Percentiles rank a stretch among this genome's conserved stretches.
phyloP scores from a whole-genome alignment of 2,888 invertebrate species.

The Ischnus inquisitorius region DNA sequence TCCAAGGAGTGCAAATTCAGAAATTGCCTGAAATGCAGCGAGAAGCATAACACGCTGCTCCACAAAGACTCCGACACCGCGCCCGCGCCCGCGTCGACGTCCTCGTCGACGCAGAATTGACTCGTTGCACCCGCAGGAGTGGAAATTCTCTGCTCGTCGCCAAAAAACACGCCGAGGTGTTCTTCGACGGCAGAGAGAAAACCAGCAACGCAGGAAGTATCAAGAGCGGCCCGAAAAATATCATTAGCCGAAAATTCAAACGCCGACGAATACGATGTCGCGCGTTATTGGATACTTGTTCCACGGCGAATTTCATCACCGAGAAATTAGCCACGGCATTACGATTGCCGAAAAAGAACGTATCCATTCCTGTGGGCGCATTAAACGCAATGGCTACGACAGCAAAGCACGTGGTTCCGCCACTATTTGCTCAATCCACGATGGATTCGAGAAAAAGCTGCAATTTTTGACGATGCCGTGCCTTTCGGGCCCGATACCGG shows the following conservation, averaged over 20 bases:
- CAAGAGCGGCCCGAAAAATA: constrained; percentile 46
- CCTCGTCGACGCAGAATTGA: constrained; percentile 23
- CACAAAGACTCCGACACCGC: constrained; percentile 5
- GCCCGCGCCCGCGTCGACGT: too few relatives aligned
- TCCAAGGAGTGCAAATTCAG: not conserved
- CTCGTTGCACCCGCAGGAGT: constrained; percentile 4
- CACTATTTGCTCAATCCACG: constrained; percentile 44
- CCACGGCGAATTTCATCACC: constrained; percentile 65
- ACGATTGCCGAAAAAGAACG: not conserved
- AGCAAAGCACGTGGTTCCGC: constrained; percentile 33
- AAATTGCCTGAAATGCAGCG: not conserved
- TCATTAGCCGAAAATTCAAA: constrained; percentile 48
- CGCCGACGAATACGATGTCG: constrained; percentile 44
- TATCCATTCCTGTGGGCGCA: constrained; percentile 50
- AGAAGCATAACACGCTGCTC: constrained; percentile 33
- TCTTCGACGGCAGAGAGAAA: not conserved
- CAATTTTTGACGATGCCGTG: constrained; percentile 54
- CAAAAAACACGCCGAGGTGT: not conserved
- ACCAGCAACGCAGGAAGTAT: constrained; percentile 45
- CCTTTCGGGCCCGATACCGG: constrained; percentile 40
- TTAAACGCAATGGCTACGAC: constrained; percentile 47
- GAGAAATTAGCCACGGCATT: constrained; percentile 38
- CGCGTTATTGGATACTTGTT: constrained; percentile 61
- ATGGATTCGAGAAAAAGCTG: constrained; percentile 21
- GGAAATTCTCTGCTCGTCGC: not conserved